Conservation (phyloP, 2,888 invertebrate genomes). For the Hedya salicella region DNA sequence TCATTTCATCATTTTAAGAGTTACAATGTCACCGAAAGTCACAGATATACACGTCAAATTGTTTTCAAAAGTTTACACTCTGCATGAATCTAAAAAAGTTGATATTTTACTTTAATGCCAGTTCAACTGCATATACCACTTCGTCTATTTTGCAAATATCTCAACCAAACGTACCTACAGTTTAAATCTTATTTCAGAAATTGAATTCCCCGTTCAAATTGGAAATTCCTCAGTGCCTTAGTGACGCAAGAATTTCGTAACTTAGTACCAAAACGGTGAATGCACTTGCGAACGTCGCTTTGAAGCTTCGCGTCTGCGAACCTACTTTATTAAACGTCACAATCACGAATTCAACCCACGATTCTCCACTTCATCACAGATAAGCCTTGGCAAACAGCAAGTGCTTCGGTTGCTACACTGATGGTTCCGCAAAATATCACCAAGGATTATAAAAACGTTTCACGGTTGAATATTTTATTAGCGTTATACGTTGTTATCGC, state of each 20-base stretch:
- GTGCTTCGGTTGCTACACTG: constrained; percentile 39
- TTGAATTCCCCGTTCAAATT: constrained; percentile 9
- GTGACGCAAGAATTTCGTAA: constrained; percentile 69
- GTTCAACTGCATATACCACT: too few species aligned
- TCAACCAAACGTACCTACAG: neutral
- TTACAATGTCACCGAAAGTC: too few species aligned
- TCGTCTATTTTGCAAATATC: neutral
- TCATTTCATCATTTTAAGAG: too few species aligned
- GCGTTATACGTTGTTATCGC: too few species aligned
- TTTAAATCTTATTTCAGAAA: constrained; percentile 9
- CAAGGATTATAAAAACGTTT: constrained; percentile 8
- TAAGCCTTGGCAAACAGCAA: constrained; percentile 60
- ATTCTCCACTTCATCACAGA: constrained; percentile 69
- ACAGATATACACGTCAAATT: too few species aligned
- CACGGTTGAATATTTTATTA: constrained; percentile 10
- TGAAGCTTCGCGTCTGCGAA: constrained; percentile 62
- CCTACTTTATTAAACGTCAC: constrained; percentile 72
- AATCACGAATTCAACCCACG: constrained; percentile 77
- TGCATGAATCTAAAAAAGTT: too few species aligned
- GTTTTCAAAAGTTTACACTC: too few species aligned
- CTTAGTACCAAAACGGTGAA: constrained; percentile 64
- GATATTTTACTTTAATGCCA: neutral
- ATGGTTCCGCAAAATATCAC: constrained; percentile 21
- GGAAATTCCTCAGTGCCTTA: constrained; percentile 49
- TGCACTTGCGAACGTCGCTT: constrained; percentile 66